Conservation (phyloP, 2,888 invertebrate species). For the Agapetus fuscipes region DNA sequence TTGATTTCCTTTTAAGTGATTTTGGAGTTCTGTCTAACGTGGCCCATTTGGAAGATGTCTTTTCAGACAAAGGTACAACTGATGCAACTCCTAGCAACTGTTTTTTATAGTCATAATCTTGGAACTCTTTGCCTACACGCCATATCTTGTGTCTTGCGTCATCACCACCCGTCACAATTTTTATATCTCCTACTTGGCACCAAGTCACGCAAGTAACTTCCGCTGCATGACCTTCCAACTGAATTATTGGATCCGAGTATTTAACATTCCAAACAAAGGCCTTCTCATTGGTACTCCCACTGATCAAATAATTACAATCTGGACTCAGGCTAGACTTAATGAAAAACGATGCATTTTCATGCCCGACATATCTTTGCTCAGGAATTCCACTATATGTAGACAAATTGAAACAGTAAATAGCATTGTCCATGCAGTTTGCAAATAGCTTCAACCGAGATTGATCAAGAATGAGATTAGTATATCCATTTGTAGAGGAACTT, state of each 20-base stretch:
- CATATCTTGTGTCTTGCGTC: conserved; percentile 72
- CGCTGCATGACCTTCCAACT: conserved; percentile 65
- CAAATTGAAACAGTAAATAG: conserved; percentile 77
- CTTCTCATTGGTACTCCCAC: conserved; percentile 80
- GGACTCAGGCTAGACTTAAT: conserved; percentile 74
- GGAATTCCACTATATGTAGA: conserved; percentile 58
- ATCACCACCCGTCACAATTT: conserved; percentile 74
- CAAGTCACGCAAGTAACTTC: conserved; percentile 86
- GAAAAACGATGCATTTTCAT: conserved; percentile 73
- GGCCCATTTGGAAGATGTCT: conserved; percentile 4
- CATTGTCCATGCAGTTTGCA: conserved; percentile 81
- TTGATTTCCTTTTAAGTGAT: conserved; percentile 34
- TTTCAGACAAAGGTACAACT: conserved; percentile 24
- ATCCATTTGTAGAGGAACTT: conserved; percentile 57
- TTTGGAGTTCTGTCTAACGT: conserved; percentile 38
- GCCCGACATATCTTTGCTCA: conserved; percentile 56
- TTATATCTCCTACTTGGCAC: conserved; percentile 50
- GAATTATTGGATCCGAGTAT: conserved; percentile 54
- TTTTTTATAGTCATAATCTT: conserved; percentile 29
- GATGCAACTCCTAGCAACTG: conserved; percentile 41
- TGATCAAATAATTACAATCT: conserved; percentile 70
- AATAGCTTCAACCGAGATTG: conserved; percentile 58
- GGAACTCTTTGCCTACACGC: conserved; percentile 50
- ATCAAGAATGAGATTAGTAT: conserved; percentile 69
- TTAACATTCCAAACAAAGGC: conserved; percentile 80